These are phyloP conservation scores for Montipora cactus DNA, from an alignment of 64 coral and sea anemone species.

Conservation along the genomic window DNA sequence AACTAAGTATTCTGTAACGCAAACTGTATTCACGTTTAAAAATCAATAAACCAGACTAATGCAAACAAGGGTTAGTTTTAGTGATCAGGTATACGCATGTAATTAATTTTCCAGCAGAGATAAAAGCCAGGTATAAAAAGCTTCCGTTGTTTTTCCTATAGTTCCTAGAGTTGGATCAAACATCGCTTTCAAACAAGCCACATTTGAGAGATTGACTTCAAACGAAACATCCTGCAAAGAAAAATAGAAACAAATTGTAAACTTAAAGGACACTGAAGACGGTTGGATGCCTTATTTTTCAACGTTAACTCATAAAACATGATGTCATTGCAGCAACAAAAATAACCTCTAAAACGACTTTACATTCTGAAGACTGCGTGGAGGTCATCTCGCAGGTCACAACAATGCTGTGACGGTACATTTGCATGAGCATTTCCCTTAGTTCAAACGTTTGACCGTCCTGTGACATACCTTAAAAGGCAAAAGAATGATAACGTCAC, in stretches of 20 bases:
- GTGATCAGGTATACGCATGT: not conserved
- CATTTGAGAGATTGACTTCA: constrained; percentile 74
- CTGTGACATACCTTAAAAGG: not conserved
- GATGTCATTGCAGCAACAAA: too few species aligned
- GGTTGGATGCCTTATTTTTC: not conserved
- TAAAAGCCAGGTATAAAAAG: constrained; percentile 80
- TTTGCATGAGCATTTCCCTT: too few species aligned
- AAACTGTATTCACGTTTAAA: not conserved
- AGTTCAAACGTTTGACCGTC: not conserved
- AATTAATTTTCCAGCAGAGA: not conserved
- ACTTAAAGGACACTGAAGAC: not conserved
- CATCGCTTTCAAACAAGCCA: constrained; percentile 69
- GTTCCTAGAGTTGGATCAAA: constrained; percentile 82
- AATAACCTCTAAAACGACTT: too few species aligned
- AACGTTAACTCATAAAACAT: too few species aligned
- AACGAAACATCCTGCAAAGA: constrained; percentile 85
- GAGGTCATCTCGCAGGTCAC: too few species aligned
- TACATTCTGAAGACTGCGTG: too few species aligned
- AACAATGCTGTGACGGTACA: too few species aligned
- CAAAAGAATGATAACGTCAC: not conserved
- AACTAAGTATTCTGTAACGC: not conserved
- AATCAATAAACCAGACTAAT: not conserved
- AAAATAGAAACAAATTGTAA: not conserved
- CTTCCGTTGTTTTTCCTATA: constrained; percentile 66
- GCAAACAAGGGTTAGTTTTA: not conserved